These are phyloP conservation scores for Avahi laniger DNA, from an alignment of 2,797 vertebrate species.

Conservation along the genomic window DNA sequence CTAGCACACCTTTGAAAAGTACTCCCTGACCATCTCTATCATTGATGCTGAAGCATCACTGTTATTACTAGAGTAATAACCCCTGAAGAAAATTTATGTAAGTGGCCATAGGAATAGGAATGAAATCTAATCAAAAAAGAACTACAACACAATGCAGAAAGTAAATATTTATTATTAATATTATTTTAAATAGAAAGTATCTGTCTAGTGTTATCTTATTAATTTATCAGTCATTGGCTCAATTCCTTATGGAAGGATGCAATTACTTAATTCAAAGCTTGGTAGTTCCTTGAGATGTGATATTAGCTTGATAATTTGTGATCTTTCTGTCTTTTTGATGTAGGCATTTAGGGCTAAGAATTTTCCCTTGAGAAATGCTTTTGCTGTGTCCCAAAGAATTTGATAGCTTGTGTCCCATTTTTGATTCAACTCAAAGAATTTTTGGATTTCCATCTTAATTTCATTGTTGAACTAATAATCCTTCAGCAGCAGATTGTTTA, in stretches of 20 bases:
- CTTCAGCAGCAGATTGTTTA: no score
- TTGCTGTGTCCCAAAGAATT: no score
- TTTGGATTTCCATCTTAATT: no score
- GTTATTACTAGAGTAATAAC: neutral
- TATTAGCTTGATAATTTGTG: no score
- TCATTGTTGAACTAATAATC: no score
- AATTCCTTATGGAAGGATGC: neutral
- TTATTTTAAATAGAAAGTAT: neutral
- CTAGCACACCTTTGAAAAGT: neutral
- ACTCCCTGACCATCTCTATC: rapidly evolving
- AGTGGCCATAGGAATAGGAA: neutral
- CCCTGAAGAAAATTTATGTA: neutral
- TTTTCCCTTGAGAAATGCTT: no score
- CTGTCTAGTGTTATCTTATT: neutral
- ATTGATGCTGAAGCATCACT: neutral
- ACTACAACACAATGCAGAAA: neutral
- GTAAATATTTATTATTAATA: neutral
- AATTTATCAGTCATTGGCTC: neutral
- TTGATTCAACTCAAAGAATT: no score
- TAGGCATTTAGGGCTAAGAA: no score
- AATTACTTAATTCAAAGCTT: neutral
- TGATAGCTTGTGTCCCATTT: no score
- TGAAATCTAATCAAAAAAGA: neutral
- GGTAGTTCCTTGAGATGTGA: no score
- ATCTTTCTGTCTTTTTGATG: no score